Evolutionary conservation across 2,888 invertebrate species (phyloP).

Genomic region (Sinhomidia bicolor): DNA sequence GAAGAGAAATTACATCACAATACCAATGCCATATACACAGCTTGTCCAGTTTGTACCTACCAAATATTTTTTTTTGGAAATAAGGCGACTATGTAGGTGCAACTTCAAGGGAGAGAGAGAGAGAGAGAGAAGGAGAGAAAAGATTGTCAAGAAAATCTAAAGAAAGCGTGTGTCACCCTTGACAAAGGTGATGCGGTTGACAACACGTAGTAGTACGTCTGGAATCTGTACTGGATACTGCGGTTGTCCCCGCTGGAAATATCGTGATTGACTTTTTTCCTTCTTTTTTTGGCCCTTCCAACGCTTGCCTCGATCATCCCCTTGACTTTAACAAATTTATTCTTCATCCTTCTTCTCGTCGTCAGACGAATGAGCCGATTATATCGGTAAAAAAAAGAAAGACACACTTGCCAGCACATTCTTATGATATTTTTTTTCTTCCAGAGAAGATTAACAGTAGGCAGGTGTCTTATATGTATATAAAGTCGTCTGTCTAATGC

Average conservation of each 20-base stretch:
- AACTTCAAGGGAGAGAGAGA: background rate
- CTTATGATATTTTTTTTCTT: too few relatives aligned
- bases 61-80: background rate
- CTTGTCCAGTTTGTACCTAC: too few relatives aligned
- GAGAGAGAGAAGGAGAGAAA: background rate
- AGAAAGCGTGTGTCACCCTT: conserved; percentile 45
- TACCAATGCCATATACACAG: background rate
- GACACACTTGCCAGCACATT: too few relatives aligned
- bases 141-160: background rate
- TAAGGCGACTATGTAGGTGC: too few relatives aligned
- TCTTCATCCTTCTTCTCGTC: background rate
- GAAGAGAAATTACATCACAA: background rate
- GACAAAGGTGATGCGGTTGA: background rate
- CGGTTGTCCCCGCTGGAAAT: conserved; percentile 29
- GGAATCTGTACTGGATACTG: background rate
- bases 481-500: background rate
- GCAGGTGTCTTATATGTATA: too few relatives aligned
- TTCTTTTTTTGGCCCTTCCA: background rate
- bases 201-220: background rate
- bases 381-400: too few relatives aligned
- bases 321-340: conserved; percentile 29
- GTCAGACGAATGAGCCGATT: too few relatives aligned
- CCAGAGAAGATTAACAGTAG: too few relatives aligned
- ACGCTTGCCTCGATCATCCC: background rate
- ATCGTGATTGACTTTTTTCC: conserved; percentile 1